phyloP scores from a whole-genome alignment of 2,113 vertebrate genomes.

The Cyphomyrus discorhynchus region DNA sequence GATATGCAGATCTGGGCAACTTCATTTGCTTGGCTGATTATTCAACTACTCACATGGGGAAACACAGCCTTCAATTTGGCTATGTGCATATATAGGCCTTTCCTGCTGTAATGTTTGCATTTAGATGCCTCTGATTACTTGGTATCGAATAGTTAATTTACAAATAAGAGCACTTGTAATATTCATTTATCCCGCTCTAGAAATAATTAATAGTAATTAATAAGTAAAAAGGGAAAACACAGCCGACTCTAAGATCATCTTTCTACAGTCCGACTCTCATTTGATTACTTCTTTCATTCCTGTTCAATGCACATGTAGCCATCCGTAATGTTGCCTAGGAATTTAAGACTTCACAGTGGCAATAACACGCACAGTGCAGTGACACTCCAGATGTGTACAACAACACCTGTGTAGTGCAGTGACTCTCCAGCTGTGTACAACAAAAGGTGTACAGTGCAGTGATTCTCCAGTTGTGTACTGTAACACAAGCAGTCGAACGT shows the following conservation, averaged over 20 bases:
- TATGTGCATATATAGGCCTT: background rate
- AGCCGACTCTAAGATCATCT: background rate
- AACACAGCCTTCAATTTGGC: background rate
- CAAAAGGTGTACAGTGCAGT: background rate
- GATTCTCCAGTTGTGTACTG: background rate
- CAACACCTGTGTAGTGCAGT: background rate
- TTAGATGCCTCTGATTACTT: background rate
- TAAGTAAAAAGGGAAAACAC: background rate
- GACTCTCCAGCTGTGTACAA: background rate
- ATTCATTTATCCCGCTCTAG: background rate
- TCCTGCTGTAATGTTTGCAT: background rate
- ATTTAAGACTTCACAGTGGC: background rate
- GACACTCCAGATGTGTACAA: background rate
- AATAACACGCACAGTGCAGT: background rate
- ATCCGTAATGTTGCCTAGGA: background rate
- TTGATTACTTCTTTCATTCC: background rate
- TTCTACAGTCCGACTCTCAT: background rate
- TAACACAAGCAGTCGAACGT: background rate
- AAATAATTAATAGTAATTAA: slow-evolving; percentile 9
- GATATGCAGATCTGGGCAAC: background rate
- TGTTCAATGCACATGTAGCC: background rate
- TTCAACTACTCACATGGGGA: background rate
- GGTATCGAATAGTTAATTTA: background rate
- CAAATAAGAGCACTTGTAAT: background rate
- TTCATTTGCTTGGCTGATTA: background rate